Evolutionary conservation across 2,888 invertebrate genomes (phyloP), one percentile per base, ranked within the genome.

Genomic region (Phaonia tiefii): DNA sequence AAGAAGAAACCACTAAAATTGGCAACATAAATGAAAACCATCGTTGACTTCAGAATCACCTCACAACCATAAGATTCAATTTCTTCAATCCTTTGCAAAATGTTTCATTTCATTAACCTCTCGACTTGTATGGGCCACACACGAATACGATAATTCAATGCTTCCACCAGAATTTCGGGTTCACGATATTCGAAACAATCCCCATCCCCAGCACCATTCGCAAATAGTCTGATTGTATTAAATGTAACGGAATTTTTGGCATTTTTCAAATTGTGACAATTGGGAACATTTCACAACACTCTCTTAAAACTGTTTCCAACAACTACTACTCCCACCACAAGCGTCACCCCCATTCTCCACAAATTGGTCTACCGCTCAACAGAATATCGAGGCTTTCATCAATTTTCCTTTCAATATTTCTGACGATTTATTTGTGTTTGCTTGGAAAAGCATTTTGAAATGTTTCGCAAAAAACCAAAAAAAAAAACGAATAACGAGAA

Each of bases 41-140:
- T n/a, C n/a, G n/a, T n/a, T n/a, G n/a, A 54, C 71, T 15, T 39
- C 20, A 31, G 56, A 72, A 75, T 46, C 75, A 69, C 20, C 72
- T 72, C 58, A 58, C 74, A 70, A 74, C 58, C 51, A 70, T 71
- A 71, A 73, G 75, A 81, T 79, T 78, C 72, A 81, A 75, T 81
- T 81, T 81, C 65, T 44, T 17, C 78, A 78, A 81, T 75, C 72
- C 70, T 75, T 82, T 82, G 82, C 70, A 65, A 72, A 79, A 79
- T 73, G 79, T 82, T 82, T 82, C 75, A 77, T 76, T 80, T 70
- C 75, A 79, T 73, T 76, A 73, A 67, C 71, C 71, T 72, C 39
- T 65, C 56, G 70, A 13, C 58, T 17, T 31, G 58, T 54, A 39
- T 39, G 54, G 15, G 63, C 39, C 63, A 22, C 63, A 22, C 37